Evolutionary conservation across 2,113 vertebrate genomes (phyloP), one percentile per base, ranked within the genome.

Genomic region (Ailurus styani): DNA sequence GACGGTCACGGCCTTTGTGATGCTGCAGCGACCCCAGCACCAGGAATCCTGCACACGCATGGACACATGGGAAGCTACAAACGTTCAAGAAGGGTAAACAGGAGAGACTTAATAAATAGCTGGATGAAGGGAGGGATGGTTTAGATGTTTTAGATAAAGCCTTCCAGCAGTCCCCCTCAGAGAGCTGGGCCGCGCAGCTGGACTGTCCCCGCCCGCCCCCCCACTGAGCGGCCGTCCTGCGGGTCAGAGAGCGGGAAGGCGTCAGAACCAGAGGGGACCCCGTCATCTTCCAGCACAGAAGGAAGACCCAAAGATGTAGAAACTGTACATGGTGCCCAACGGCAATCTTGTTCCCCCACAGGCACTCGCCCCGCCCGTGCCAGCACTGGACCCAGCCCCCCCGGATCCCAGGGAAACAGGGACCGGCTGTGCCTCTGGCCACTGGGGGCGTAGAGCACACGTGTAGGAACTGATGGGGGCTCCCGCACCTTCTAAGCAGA

Each of bases 21-120:
- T 0, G 34, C 64, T 8, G 62, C 14, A 34, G 62, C 2, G 31
- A 17, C 14, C 66, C 34, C 4, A 29, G 27, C 27, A 10, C 45
- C 6, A 2, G 27, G 27, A 2, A 29, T 10, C 45, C 17, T 1
- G n/a, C 66, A 42, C 52, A 2, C 0, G 7, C 1, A 2, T 1
- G 4, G 15, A 40, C 14, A 0, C 5, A 15, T 0, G 4, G 12
- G 72, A 25, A 57, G 70, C 42, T 84, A 21, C 13, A 3, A 9
- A 21, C 37, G 18, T 6, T 85, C 37, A 57, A 4, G 29, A 50
- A 37, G 83, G 6, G 1, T 57, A 3, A 55, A 21, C 3, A 40
- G 57, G 29, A 52, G 47, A 9, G 7, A 7, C 66, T 78, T 34
- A 40, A 31, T 91, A 18, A 64, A 7, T 1, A 21, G 31, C 6